These are phyloP conservation scores for Microplitis mediator DNA, from an alignment of 1,140 invertebrate species.

Conservation along the genomic window DNA sequence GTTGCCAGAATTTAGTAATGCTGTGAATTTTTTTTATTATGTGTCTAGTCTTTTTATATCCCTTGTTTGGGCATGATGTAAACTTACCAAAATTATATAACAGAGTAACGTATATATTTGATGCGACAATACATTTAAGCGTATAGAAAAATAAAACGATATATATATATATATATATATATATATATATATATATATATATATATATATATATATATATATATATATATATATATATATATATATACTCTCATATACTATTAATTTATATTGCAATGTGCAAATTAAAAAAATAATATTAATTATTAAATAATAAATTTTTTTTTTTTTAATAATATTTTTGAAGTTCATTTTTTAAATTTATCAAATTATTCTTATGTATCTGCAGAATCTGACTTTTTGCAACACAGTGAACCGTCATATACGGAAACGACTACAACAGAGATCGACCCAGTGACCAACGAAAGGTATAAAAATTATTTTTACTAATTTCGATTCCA, in stretches of 20 bases:
- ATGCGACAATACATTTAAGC: conserved; percentile 40
- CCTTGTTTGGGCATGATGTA: conserved; percentile 61
- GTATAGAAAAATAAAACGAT: conserved; percentile 30
- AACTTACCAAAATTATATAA: conserved; percentile 34
- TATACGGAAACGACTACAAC: conserved; percentile 63
- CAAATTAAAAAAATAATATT: background rate
- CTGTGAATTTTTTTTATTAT: conserved; percentile 56
- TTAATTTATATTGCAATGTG: no score
- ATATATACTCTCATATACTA: no score
- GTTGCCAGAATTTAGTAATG: conserved; percentile 54
- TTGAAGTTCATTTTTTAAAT: background rate
- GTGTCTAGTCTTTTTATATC: conserved; percentile 51
- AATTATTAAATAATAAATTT: background rate
- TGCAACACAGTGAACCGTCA: conserved; percentile 66
- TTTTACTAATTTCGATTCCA: background rate
- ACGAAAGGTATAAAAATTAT: conserved; percentile 59
- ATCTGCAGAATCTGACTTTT: conserved; percentile 64
- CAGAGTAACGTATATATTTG: conserved; percentile 37
- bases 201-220: no score
- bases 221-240: no score
- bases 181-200: no score
- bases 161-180: background rate
- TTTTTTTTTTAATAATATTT: background rate
- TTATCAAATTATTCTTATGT: conserved; percentile 40
- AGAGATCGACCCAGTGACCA: conserved; percentile 63